Evolutionary conservation across 2,888 invertebrate species (phyloP).

Genomic region (Ornithoptera priamus): DNA sequence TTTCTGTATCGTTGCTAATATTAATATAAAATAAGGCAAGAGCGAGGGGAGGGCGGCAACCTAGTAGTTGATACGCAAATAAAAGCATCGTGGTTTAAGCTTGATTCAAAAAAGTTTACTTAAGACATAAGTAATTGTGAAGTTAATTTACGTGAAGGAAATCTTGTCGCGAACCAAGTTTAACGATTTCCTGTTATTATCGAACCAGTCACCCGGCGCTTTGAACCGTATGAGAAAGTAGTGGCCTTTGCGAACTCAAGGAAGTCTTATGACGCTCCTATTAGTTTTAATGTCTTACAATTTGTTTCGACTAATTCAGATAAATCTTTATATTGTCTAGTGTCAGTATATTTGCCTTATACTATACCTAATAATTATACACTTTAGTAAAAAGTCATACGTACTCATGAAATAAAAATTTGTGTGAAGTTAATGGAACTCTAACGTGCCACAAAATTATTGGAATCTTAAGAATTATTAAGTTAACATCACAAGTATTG

Average conservation of each 20-base stretch:
- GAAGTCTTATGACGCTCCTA: constrained; percentile 31
- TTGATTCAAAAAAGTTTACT: constrained; percentile 15
- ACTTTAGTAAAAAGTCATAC: not conserved
- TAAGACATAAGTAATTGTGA: constrained; percentile 28
- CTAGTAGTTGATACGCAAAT: not conserved
- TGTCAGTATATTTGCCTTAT: not conserved
- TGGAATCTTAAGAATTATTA: too few species aligned
- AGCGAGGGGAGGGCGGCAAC: too few species aligned
- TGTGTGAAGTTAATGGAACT: not conserved
- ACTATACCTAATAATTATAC: not conserved
- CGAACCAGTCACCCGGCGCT: constrained; percentile 34
- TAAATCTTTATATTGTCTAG: constrained; percentile 12
- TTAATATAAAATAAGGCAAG: too few species aligned
- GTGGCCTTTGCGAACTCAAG: constrained; percentile 51
- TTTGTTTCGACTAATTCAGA: constrained; percentile 27
- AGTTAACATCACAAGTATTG: not conserved
- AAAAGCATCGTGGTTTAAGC: not conserved
- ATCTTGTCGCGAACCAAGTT: constrained; percentile 33
- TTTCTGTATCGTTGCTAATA: too few species aligned
- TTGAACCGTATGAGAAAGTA: constrained; percentile 52
- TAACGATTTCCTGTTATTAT: constrained; percentile 43
- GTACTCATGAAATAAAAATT: not conserved
- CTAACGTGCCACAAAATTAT: not conserved
- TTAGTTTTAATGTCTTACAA: constrained; percentile 23
- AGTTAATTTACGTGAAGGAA: constrained; percentile 37